phyloP scores from a whole-genome alignment of 2,797 vertebrate species.

The Sternarchorhynchus goeldii region DNA sequence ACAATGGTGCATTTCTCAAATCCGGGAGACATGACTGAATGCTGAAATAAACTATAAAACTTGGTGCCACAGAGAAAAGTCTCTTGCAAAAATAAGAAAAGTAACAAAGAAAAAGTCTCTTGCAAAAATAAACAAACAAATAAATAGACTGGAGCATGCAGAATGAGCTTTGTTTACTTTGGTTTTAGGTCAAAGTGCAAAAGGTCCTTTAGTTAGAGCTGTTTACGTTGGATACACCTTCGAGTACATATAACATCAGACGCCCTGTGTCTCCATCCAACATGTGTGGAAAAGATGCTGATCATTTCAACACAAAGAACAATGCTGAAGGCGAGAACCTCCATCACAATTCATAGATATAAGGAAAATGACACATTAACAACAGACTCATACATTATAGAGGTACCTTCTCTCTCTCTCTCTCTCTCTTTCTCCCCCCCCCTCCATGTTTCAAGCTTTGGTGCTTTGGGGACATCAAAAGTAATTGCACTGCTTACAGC shows the following conservation, averaged over 20 bases:
- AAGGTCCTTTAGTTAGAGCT: conserved; percentile 19
- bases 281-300: conserved; percentile 11
- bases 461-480: not conserved
- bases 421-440: conserved; percentile 10
- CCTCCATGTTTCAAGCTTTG: not conserved
- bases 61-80: too few species aligned
- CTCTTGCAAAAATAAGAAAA: not conserved
- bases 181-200: conserved; percentile 3
- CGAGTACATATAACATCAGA: conserved; percentile 14
- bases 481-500: conserved; percentile 1
- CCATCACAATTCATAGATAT: not conserved
- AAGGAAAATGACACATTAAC: conserved; percentile 10
- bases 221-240: conserved; percentile 16
- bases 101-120: not conserved
- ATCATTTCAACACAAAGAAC: conserved; percentile 21
- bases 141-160: too few species aligned
- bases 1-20: not conserved
- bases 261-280: not conserved
- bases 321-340: not conserved
- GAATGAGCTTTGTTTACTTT: not conserved
- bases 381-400: conserved; percentile 24
- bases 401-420: not conserved
- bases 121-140: not conserved
- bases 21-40: not conserved
- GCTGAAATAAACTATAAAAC: not conserved